Percentiles rank a stretch among this genome's conserved stretches.
phyloP scores from a whole-genome alignment of 2,113 vertebrate species.

The Oxyruncus cristatus region DNA sequence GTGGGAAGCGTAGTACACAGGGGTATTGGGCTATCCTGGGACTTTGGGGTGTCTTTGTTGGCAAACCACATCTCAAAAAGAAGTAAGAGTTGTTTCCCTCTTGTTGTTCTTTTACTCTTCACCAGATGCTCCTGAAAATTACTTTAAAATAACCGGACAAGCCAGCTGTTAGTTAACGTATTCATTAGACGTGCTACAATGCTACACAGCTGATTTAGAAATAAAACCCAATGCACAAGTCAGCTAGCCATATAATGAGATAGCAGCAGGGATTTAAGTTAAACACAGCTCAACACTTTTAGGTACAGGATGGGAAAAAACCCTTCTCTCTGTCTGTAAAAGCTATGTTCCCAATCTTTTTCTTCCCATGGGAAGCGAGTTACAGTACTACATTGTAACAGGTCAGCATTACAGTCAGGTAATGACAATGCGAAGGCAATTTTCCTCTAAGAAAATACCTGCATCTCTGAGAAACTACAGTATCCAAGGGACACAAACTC shows the following conservation, averaged over 20 bases:
- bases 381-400: background rate
- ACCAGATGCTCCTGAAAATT: background rate
- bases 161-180: background rate
- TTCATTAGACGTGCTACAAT: background rate
- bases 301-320: background rate
- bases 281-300: background rate
- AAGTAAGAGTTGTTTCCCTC: background rate
- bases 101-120: background rate
- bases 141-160: background rate
- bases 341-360: background rate
- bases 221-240: background rate
- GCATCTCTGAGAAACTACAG: background rate
- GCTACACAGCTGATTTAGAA: background rate
- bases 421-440: background rate
- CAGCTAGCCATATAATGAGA: background rate
- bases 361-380: background rate
- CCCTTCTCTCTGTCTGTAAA: background rate
- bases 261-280: background rate
- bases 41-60: background rate
- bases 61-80: background rate
- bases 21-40: background rate
- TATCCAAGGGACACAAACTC: background rate
- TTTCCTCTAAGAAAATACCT: background rate
- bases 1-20: fast-evolving
- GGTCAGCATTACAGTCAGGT: background rate